phyloP scores from a whole-genome alignment of 2,113 vertebrate genomes.

The Leiothrix lutea region DNA sequence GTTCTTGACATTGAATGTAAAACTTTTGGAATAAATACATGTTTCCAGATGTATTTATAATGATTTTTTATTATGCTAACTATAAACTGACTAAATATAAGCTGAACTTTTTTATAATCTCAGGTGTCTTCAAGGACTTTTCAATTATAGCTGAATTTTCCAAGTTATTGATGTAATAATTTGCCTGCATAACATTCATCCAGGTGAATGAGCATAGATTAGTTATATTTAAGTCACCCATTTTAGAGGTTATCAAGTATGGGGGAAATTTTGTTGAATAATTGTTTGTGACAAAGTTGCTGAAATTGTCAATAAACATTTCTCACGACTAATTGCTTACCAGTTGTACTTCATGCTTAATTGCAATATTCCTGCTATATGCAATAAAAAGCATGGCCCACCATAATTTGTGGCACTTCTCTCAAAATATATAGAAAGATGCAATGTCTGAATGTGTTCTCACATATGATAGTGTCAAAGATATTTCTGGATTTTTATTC shows the following conservation, averaged over 20 bases:
- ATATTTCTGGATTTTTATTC: neutral
- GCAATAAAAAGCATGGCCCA: neutral
- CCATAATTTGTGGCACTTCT: neutral
- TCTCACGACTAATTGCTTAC: neutral
- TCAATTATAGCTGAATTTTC: neutral
- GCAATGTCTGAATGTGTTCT: accelerated
- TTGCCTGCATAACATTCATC: neutral
- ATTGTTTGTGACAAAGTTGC: neutral
- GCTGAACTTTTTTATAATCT: neutral
- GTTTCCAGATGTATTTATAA: neutral
- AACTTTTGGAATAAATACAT: neutral
- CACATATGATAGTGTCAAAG: neutral
- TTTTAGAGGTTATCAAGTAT: neutral
- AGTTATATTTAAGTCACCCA: neutral
- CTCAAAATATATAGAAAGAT: accelerated
- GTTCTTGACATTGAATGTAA: neutral
- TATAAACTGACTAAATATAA: neutral
- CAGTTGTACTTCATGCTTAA: neutral
- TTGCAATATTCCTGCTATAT: neutral
- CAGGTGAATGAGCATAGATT: neutral
- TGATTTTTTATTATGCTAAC: neutral
- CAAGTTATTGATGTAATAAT: neutral
- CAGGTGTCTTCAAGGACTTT: neutral
- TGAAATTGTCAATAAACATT: neutral
- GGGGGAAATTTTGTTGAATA: neutral